A percentile compares a stretch with the other conserved stretches of the same genome.
These are phyloP conservation scores for Carcinoscorpius rotundicauda DNA, from an alignment of 1,140 invertebrate species.

Conservation along the genomic window DNA sequence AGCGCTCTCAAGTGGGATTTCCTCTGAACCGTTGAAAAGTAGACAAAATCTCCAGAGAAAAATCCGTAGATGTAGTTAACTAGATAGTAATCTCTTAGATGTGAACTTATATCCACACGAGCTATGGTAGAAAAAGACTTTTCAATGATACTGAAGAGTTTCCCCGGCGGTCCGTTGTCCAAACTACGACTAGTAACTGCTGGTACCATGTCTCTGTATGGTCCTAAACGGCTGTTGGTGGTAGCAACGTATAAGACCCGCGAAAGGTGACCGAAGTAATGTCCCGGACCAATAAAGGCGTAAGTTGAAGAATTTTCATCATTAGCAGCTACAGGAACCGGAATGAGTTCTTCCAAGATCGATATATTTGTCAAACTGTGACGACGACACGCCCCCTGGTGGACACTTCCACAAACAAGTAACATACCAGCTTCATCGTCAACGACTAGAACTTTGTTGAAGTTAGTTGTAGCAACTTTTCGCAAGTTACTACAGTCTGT, in stretches of 20 bases:
- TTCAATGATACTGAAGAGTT: slow-evolving; percentile 58
- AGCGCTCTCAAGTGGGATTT: slow-evolving; percentile 64
- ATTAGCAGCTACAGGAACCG: slow-evolving; percentile 76
- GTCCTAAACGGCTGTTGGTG: slow-evolving; percentile 82
- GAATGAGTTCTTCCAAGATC: slow-evolving; percentile 54
- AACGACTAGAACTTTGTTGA: slow-evolving; percentile 82
- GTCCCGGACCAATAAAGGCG: slow-evolving; percentile 84
- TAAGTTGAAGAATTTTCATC: slow-evolving; percentile 81
- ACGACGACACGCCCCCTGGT: slow-evolving; percentile 76
- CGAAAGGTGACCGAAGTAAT: slow-evolving; percentile 46
- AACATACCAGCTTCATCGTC: slow-evolving; percentile 65
- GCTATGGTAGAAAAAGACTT: slow-evolving; percentile 42
- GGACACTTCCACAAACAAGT: slow-evolving; percentile 74
- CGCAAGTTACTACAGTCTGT: slow-evolving; percentile 53
- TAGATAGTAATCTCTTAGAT: slow-evolving; percentile 69
- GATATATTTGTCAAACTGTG: slow-evolving; percentile 73
- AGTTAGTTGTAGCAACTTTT: slow-evolving; percentile 56
- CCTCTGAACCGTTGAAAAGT: slow-evolving; percentile 92
- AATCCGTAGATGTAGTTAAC: slow-evolving; percentile 96
- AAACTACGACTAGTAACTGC: slow-evolving; percentile 77
- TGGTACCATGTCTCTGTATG: slow-evolving; percentile 82
- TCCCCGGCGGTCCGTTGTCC: slow-evolving; percentile 55
- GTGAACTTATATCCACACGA: slow-evolving; percentile 80
- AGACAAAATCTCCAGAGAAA: slow-evolving; percentile 83
- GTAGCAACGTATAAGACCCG: slow-evolving; percentile 85